Evolutionary conservation across 2,797 vertebrate species (phyloP).

Genomic region (Streptopelia turtur): DNA sequence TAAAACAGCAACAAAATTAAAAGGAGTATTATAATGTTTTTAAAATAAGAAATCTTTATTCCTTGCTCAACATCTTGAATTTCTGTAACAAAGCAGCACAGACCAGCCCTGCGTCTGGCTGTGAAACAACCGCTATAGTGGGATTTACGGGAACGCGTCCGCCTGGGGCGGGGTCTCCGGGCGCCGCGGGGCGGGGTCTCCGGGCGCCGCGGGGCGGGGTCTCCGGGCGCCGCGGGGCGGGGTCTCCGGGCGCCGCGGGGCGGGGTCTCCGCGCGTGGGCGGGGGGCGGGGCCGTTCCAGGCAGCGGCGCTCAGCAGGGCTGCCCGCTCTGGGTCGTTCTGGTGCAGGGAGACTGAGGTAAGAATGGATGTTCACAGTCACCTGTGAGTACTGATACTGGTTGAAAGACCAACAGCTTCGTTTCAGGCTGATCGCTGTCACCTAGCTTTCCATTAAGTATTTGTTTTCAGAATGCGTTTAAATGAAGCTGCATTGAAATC

Average conservation of each 20-base stretch:
- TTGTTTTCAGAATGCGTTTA: background rate
- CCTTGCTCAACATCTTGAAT: background rate
- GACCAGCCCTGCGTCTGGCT: background rate
- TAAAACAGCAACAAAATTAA: background rate
- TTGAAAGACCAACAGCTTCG: background rate
- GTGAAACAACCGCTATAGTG: background rate
- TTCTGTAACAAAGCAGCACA: background rate
- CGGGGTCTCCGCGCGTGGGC: no score
- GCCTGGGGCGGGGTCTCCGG: no score
- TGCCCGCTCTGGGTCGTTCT: accelerated
- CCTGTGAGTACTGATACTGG: background rate
- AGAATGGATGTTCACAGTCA: background rate
- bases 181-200: no score
- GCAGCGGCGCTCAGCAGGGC: no score
- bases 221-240: no score
- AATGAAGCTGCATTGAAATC: background rate
- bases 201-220: no score
- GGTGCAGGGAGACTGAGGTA: background rate
- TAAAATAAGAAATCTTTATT: background rate
- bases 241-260: no score
- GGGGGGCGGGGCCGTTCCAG: no score
- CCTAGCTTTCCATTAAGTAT: background rate
- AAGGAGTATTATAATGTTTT: background rate
- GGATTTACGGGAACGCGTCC: no score
- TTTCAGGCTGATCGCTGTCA: background rate